These are phyloP conservation scores for Mesoligia furuncula DNA, from an alignment of 2,888 invertebrate genomes.

Conservation along the genomic window DNA sequence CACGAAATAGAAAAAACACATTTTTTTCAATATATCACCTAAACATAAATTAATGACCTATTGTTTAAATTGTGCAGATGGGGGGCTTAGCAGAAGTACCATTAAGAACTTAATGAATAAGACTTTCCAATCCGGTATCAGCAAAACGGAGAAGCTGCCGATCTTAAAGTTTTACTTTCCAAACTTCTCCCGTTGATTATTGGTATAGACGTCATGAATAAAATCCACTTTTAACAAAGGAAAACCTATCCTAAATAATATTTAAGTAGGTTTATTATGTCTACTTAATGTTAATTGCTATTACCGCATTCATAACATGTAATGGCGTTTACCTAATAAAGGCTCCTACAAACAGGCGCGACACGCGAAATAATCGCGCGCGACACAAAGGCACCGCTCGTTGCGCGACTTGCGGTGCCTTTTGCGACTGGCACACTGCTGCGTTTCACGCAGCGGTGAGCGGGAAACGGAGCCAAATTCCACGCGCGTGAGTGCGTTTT, in stretches of 20 bases:
- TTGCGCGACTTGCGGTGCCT: too few relatives aligned
- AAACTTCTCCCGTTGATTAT: background rate
- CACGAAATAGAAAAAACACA: too few relatives aligned
- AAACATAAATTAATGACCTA: slow-evolving; percentile 2
- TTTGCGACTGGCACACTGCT: too few relatives aligned
- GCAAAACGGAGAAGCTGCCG: background rate
- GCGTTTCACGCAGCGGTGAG: too few relatives aligned
- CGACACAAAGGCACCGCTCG: too few relatives aligned
- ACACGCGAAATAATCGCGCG: too few relatives aligned
- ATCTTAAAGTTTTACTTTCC: background rate
- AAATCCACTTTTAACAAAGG: slow-evolving; percentile 14
- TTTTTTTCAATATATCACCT: too few relatives aligned
- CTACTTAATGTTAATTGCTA: background rate
- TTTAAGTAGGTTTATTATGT: background rate
- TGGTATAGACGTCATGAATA: background rate
- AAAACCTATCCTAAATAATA: background rate
- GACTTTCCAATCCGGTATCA: background rate
- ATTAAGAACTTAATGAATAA: background rate
- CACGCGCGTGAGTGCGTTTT: too few relatives aligned
- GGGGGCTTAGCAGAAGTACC: background rate
- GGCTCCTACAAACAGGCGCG: too few relatives aligned
- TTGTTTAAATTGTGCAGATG: slow-evolving; percentile 3
- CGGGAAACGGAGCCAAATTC: too few relatives aligned
- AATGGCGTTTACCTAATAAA: slow-evolving; percentile 2
- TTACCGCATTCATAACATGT: slow-evolving; percentile 2